Base-by-base conservation (phyloP, 2,797 vertebrate species). In the Hirundo rustica region DNA sequence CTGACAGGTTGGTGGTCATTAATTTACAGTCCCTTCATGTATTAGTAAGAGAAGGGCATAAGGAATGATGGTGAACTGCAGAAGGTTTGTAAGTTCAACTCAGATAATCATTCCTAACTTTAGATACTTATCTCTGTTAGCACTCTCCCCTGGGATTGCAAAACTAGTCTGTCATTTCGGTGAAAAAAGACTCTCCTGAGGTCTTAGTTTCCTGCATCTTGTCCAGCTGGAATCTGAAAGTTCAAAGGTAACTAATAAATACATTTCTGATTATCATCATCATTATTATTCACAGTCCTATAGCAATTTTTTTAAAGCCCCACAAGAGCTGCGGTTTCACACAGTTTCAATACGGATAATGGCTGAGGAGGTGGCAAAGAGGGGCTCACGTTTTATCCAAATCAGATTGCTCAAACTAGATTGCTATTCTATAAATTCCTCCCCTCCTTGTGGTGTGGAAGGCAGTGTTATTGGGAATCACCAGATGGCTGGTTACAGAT, bases 401-500 rank as follows among this genome's bases (percentile, higher is more conserved):
- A 96, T 96, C 92, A 95, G 92, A 95, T 90, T 94, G 94, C 95
- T 96, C 86, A 92, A 93, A 95, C 71, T 93, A 95, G 92, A 96
- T 94, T 95, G 96, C 85, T 92, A 79, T 95, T 96, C 93, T 96
- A 96, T 95, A 96, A 97, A 96, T 97, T 96, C 94, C 95, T 96
- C 93, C 95, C 96, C 93, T 96, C 92, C 96, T 96, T 92, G 94
- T 96, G 95, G 91, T 88, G 92, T 94, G 88, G 91, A 96, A 96
- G 85, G 93, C 93, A 97, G 84, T 95, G 94, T 96, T 97, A 96
- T 95, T 97, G 96, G 95, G 88, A 96, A 96, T 97, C 95, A 96
- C 95, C 93, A 96, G 94, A 96, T 96, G 96, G 96, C 94, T 97
- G 90, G 93, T 96, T 96, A 97, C 96, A 97, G 96, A 97, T 97